These are phyloP conservation scores for Erebia epiphron DNA, from an alignment of 2,888 invertebrate genomes.

Conservation along the genomic window DNA sequence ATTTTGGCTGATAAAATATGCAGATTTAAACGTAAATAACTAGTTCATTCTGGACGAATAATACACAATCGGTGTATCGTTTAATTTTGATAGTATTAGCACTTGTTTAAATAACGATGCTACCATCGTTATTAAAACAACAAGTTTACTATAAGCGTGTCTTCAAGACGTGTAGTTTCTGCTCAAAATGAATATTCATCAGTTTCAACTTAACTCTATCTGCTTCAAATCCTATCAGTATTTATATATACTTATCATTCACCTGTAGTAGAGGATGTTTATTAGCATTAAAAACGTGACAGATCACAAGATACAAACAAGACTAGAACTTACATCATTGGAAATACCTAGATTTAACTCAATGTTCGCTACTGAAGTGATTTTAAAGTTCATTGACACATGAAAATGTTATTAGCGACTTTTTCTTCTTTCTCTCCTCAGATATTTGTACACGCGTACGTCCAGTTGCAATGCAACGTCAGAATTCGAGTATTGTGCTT, in stretches of 20 bases:
- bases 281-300: conserved; percentile 3
- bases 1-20: conserved; percentile 10
- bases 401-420: neutral
- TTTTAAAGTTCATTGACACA: conserved; percentile 18
- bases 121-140: neutral
- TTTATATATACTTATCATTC: conserved; percentile 5
- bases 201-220: neutral
- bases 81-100: neutral
- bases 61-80: neutral
- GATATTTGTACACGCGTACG: conserved; percentile 8
- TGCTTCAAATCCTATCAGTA: neutral
- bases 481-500: conserved; percentile 8
- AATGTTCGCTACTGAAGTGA: neutral
- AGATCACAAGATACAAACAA: neutral
- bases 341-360: neutral
- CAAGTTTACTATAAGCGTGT: neutral
- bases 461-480: conserved; percentile 20
- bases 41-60: neutral
- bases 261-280: neutral
- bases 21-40: neutral
- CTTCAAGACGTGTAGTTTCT: conserved; percentile 1
- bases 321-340: conserved; percentile 4
- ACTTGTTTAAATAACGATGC: conserved; percentile 9
- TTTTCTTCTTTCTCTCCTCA: conserved; percentile 1
- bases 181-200: neutral